phyloP scores from a whole-genome alignment of 1,140 invertebrate species.

The Gryon sp. region DNA sequence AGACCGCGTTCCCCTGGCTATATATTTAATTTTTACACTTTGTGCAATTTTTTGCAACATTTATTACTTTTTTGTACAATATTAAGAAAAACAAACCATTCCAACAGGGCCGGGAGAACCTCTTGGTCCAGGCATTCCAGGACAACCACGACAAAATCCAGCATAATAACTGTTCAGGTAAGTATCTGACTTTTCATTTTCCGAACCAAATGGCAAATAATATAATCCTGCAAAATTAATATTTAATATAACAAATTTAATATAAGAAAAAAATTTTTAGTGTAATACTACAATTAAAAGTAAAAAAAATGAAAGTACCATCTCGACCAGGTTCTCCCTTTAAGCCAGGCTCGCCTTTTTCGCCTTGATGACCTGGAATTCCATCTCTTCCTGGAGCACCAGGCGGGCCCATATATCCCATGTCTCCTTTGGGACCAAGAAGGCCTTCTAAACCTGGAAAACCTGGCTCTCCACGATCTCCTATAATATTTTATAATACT shows the following conservation, averaged over 20 bases:
- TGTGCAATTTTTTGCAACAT: slow-evolving; percentile 1
- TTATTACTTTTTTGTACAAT: background rate
- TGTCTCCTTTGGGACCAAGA: slow-evolving; percentile 51
- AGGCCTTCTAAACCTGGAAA: slow-evolving; percentile 56
- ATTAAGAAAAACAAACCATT: slow-evolving; percentile 64
- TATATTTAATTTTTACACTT: too few species aligned
- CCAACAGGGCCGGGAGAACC: slow-evolving; percentile 77
- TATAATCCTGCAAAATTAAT: slow-evolving; percentile 62
- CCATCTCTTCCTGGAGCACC: slow-evolving; percentile 63
- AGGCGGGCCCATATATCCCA: slow-evolving; percentile 58
- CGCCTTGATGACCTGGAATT: slow-evolving; percentile 55
- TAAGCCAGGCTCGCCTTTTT: slow-evolving; percentile 67
- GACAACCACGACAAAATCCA: slow-evolving; percentile 57
- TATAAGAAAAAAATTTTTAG: background rate
- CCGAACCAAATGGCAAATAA: slow-evolving; percentile 81
- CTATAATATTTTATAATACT: too few species aligned
- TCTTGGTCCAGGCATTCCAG: slow-evolving; percentile 73
- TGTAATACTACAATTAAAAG: background rate
- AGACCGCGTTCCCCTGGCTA: slow-evolving; percentile 80
- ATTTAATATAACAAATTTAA: background rate
- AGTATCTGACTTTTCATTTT: slow-evolving; percentile 71
- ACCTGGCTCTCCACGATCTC: slow-evolving; percentile 70
- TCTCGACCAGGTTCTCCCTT: slow-evolving; percentile 63
- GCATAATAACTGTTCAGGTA: slow-evolving; percentile 38
- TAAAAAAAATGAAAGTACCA: too few species aligned